phyloP scores from a whole-genome alignment of 2,113 vertebrate genomes.

The Otocyon megalotis region DNA sequence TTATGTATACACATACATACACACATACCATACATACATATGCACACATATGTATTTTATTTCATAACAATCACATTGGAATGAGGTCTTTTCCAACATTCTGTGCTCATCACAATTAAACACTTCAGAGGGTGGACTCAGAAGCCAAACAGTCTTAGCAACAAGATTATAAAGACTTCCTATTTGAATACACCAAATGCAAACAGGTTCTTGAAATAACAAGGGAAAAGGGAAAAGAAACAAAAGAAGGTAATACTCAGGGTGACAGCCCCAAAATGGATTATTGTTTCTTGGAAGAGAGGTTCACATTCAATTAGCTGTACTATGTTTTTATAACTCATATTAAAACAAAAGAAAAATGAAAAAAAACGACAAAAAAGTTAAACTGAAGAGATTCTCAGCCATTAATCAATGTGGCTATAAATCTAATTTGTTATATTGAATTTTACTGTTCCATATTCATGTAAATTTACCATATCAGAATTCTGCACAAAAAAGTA shows the following conservation, averaged over 20 bases:
- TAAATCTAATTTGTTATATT: constrained; percentile 6
- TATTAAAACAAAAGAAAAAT: constrained; percentile 2
- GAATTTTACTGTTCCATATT: constrained; percentile 22
- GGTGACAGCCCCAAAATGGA: background rate
- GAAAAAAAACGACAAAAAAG: background rate
- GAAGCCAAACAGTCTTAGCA: background rate
- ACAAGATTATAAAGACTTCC: constrained; percentile 16
- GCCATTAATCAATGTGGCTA: background rate
- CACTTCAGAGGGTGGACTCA: constrained; percentile 41
- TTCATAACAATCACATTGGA: constrained; percentile 18
- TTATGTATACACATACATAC: background rate
- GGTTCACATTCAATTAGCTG: constrained; percentile 24
- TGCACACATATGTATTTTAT: background rate
- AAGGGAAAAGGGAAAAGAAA: background rate
- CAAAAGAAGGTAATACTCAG: background rate
- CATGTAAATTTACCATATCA: background rate
- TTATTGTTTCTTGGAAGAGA: constrained; percentile 55
- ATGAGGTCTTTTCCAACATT: constrained; percentile 20
- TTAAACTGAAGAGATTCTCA: constrained; percentile 22
- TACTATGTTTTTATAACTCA: constrained; percentile 41
- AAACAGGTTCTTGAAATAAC: constrained; percentile 35
- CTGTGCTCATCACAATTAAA: constrained; percentile 1
- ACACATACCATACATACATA: background rate
- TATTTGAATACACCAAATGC: background rate
- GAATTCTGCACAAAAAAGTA: constrained; percentile 9